These are phyloP conservation scores for Netelia melanura DNA, from an alignment of 2,888 invertebrate species.

Conservation along the genomic window DNA sequence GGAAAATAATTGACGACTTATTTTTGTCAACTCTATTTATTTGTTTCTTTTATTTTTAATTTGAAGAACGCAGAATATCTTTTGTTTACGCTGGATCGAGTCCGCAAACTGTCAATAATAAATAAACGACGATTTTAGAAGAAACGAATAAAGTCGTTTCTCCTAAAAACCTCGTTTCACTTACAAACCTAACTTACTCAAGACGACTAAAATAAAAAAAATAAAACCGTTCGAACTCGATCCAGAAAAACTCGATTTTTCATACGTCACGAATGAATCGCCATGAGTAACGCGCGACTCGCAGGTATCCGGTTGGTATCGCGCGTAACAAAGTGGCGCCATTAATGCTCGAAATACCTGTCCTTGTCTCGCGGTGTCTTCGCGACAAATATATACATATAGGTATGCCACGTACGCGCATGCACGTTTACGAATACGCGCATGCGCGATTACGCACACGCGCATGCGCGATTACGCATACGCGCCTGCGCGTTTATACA, in stretches of 20 bases:
- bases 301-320: conserved; percentile 53
- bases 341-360: conserved; percentile 68
- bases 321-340: conserved; percentile 70
- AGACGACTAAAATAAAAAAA: neutral
- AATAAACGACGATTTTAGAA: too few relatives aligned
- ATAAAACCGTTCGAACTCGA: conserved; percentile 10
- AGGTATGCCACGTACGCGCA: too few relatives aligned
- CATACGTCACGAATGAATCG: conserved; percentile 9
- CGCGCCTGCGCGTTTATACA: too few relatives aligned
- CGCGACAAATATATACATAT: conserved; percentile 20
- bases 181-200: neutral
- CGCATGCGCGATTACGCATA: too few relatives aligned
- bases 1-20: too few relatives aligned
- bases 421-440: too few relatives aligned
- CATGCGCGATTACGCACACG: too few relatives aligned
- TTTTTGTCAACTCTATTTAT: too few relatives aligned
- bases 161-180: neutral
- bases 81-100: too few relatives aligned
- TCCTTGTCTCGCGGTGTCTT: conserved; percentile 57
- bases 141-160: neutral
- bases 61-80: too few relatives aligned
- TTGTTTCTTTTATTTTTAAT: too few relatives aligned
- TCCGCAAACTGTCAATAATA: too few relatives aligned
- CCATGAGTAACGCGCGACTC: neutral
- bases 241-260: conserved; percentile 43